phyloP scores from a whole-genome alignment of 2,888 invertebrate genomes.

The Hedychridium roseum region DNA sequence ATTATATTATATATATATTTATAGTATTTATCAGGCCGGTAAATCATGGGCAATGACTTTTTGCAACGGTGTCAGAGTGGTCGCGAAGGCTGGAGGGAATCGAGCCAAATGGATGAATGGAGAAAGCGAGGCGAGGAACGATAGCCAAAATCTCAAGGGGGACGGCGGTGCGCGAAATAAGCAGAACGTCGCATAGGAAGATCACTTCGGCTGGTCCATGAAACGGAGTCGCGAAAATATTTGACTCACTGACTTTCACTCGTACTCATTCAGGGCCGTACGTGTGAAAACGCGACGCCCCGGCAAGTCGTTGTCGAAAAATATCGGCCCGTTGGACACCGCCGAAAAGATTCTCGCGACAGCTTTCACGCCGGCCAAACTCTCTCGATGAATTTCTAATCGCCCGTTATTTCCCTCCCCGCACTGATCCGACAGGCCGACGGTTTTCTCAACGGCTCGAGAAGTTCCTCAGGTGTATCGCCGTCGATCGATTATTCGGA shows the following conservation, averaged over 20 bases:
- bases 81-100: neutral
- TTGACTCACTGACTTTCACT: constrained; percentile 48
- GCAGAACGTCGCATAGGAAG: constrained; percentile 22
- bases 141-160: too few species aligned
- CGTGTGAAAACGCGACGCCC: constrained; percentile 31
- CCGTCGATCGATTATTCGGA: too few species aligned
- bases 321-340: constrained; percentile 5
- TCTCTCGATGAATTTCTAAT: constrained; percentile 13
- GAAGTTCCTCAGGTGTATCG: too few species aligned
- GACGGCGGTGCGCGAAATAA: too few species aligned
- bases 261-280: constrained; percentile 44
- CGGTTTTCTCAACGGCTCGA: too few species aligned
- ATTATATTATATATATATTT: too few species aligned
- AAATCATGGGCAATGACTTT: too few species aligned
- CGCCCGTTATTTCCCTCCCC: neutral
- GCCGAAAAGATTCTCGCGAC: constrained; percentile 19
- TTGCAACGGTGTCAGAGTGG: too few species aligned
- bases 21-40: too few species aligned
- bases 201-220: constrained; percentile 19
- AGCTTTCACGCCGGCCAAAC: constrained; percentile 24
- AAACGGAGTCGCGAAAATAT: constrained; percentile 36
- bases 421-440: too few species aligned
- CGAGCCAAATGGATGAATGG: too few species aligned
- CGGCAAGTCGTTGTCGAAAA: constrained; percentile 3
- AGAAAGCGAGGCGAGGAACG: too few species aligned